Base-by-base conservation (phyloP, 1,140 invertebrate genomes). In the Plectus sambesii region DNA sequence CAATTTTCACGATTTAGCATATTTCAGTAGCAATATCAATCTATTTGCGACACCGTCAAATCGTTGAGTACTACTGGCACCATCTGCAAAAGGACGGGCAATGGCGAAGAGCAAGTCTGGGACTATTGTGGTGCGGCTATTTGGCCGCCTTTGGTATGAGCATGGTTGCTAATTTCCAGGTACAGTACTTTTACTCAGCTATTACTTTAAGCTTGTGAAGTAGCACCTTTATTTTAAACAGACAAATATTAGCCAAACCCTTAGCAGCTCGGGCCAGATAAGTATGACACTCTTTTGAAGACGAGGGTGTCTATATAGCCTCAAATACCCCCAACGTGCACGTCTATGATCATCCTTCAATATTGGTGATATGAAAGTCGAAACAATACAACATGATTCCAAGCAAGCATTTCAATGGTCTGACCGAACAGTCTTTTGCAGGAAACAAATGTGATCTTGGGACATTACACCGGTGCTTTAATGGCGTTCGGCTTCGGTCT, bases 141-240 rank as follows among this genome's bases (percentile, higher is more conserved):
- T 29, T 63, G n/a, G 68, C 69, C n/a, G 63, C 70, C 12, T 51
- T 73, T 15, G 71, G 71, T 8, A 61, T 72, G 9, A 68, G 61
- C 30, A 70, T 73, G 58, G 72, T 73, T 12, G 72, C 69, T 2
- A 73, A 73, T 44, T 73, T 73, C 42, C 70, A 72, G 63, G 70
- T 71, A 54, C 42, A 39, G 26, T n/a, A n/a, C n/a, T n/a, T n/a
- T n/a, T n/a, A n/a, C n/a, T n/a, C n/a, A n/a, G n/a, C n/a, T n/a
- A n/a, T n/a, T n/a, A n/a, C n/a, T n/a, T n/a, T n/a, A n/a, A n/a
- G n/a, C n/a, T n/a, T n/a, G n/a, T n/a, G n/a, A n/a, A n/a, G n/a
- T n/a, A n/a, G n/a, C n/a, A n/a, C n/a, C n/a, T n/a, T n/a, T n/a
- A n/a, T n/a, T n/a, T n/a, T n/a, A n/a, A n/a, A n/a, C n/a, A n/a